Conservation (phyloP, 2,113 vertebrate species). For the Marmota flaviventris region DNA sequence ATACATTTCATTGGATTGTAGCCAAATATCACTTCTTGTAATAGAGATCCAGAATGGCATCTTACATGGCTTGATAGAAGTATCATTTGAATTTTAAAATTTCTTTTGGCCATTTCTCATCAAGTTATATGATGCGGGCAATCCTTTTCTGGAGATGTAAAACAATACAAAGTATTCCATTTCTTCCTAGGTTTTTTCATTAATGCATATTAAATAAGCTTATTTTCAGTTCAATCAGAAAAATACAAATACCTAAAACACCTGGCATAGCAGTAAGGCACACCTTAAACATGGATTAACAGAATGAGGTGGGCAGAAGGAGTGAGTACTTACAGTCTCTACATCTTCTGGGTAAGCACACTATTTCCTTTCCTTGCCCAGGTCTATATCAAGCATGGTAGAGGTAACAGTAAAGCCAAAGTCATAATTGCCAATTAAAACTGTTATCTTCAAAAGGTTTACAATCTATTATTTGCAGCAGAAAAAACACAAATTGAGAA, state of each 20-base stretch:
- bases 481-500: conserved; percentile 13
- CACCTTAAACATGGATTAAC: background rate
- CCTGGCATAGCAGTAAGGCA: background rate
- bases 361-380: background rate
- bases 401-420: background rate
- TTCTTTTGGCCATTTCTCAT: conserved; percentile 53
- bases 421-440: background rate
- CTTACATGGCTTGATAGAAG: conserved; percentile 38
- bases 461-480: background rate
- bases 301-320: background rate
- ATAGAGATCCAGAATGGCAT: conserved; percentile 66
- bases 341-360: background rate
- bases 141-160: conserved; percentile 40
- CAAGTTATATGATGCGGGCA: conserved; percentile 51
- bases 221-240: conserved; percentile 44
- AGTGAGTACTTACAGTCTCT: background rate
- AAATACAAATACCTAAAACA: conserved; percentile 53
- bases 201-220: conserved; percentile 21
- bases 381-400: background rate
- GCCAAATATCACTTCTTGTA: conserved; percentile 68
- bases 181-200: conserved; percentile 45
- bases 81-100: conserved; percentile 28
- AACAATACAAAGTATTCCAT: conserved; percentile 34
- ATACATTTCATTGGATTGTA: conserved; percentile 61
- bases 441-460: background rate